Conservation (phyloP, 2,797 vertebrate species). For the Pithecia hirsuta region DNA sequence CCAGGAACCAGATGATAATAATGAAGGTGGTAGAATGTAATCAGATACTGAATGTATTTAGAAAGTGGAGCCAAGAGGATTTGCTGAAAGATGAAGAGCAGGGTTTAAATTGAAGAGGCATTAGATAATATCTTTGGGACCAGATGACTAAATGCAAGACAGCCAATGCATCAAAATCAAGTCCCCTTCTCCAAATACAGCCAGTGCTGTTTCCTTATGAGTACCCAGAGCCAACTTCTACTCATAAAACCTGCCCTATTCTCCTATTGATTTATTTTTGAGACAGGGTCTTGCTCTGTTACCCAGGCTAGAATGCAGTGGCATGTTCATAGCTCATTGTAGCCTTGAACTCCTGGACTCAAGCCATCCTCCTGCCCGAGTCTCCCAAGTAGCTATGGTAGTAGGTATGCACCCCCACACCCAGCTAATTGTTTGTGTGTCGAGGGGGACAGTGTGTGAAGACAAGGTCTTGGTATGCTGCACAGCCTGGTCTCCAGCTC, state of each 20-base stretch:
- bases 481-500: no score
- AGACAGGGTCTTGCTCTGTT: no score
- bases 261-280: background rate
- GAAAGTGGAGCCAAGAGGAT: background rate
- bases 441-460: no score
- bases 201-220: background rate
- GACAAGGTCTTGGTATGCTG: no score
- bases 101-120: background rate
- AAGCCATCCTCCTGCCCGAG: no score
- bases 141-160: background rate
- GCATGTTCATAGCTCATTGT: no score
- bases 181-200: background rate
- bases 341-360: no score
- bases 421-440: no score
- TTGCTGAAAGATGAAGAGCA: background rate
- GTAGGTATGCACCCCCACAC: no score
- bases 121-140: background rate
- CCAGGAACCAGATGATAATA: background rate
- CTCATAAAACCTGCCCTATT: background rate
- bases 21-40: background rate
- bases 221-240: background rate
- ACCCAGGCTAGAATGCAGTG: no score
- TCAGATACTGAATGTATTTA: background rate
- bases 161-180: background rate
- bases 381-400: no score